Percentiles rank a stretch among this genome's conserved stretches.
phyloP scores from a whole-genome alignment of 1,140 invertebrate species.

The Mycetomoellerius zeteki region DNA sequence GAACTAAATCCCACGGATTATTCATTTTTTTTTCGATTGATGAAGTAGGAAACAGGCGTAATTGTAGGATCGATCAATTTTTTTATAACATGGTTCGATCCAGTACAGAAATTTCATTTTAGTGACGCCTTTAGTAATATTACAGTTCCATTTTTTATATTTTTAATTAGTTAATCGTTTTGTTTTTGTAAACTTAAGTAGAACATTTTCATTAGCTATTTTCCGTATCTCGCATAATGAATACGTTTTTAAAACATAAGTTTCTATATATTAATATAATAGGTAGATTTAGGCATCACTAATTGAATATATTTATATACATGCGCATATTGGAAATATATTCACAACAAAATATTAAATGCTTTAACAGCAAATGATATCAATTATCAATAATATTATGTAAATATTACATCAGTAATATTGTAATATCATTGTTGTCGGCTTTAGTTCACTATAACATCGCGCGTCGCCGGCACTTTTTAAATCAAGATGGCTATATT shows the following conservation, averaged over 20 bases:
- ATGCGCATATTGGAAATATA: conserved; percentile 50
- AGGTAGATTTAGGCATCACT: conserved; percentile 53
- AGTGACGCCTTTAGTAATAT: background rate
- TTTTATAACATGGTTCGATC: conserved; percentile 12
- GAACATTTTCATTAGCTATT: background rate
- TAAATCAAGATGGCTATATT: background rate
- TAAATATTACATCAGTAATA: background rate
- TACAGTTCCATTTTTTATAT: background rate
- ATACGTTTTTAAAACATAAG: conserved; percentile 16
- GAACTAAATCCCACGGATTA: background rate
- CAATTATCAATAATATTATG: conserved; percentile 21
- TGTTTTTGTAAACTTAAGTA: too few species aligned
- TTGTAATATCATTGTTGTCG: conserved; percentile 16
- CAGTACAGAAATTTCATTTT: background rate
- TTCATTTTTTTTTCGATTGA: background rate
- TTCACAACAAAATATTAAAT: conserved; percentile 31
- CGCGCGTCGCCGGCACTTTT: background rate
- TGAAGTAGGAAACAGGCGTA: background rate
- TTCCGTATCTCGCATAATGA: background rate
- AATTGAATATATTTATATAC: too few species aligned
- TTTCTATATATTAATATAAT: background rate
- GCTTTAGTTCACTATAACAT: too few species aligned
- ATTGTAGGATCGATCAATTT: conserved; percentile 40
- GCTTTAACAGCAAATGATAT: background rate
- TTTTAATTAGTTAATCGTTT: conserved; percentile 9